Conservation (phyloP, 2,113 vertebrate genomes). For the Alligator mississippiensis region DNA sequence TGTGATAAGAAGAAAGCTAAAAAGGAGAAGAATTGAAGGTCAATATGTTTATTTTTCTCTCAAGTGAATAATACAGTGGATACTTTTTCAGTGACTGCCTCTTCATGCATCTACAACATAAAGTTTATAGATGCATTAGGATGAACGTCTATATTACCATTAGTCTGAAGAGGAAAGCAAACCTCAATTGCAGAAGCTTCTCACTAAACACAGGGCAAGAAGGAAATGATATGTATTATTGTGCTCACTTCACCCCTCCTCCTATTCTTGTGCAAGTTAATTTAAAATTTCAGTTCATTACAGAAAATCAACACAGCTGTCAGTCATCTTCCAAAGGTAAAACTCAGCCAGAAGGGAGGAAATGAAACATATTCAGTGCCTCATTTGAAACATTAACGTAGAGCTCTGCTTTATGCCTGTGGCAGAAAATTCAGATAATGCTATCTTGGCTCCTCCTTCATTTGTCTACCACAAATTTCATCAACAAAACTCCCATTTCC, state of each 20-base stretch:
- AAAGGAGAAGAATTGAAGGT: slow-evolving; percentile 67
- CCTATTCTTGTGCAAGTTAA: not conserved
- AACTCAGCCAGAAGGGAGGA: slow-evolving; percentile 7
- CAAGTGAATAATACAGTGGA: not conserved
- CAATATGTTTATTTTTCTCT: slow-evolving; percentile 70
- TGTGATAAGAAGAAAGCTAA: slow-evolving; percentile 63
- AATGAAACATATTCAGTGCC: not conserved
- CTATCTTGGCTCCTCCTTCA: not conserved
- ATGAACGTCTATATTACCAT: slow-evolving; percentile 5
- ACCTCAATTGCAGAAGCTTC: slow-evolving; percentile 23
- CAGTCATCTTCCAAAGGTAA: not conserved
- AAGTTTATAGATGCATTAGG: slow-evolving; percentile 32
- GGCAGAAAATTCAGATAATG: not conserved
- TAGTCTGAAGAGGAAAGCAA: slow-evolving; percentile 33
- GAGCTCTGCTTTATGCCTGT: not conserved
- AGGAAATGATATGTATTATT: slow-evolving; percentile 26
- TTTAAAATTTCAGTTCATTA: slow-evolving; percentile 44
- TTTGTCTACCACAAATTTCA: accelerated
- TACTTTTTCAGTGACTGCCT: slow-evolving; percentile 33
- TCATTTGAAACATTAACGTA: not conserved
- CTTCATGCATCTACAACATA: not conserved
- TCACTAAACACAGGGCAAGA: not conserved
- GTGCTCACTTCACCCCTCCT: not conserved
- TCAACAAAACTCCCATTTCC: not conserved
- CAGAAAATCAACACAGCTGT: slow-evolving; percentile 37